Base-by-base conservation (phyloP, 37 sponge, comb jelly and placozoan genomes). In the Dysidea cf. avara region DNA sequence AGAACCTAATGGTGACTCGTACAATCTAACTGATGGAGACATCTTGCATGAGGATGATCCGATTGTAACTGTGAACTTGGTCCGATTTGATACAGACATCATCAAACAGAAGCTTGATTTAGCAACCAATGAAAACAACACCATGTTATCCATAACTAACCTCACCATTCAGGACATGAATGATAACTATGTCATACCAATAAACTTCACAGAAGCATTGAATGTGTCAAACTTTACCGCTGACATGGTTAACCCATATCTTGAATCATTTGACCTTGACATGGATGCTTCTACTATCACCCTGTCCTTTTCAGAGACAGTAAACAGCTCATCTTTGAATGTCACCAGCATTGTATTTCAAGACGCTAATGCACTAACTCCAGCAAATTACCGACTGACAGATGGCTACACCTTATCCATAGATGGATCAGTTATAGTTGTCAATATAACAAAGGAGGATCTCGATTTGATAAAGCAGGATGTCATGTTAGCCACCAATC, bases 241-340 rank as follows among this genome's bases (percentile, higher is more conserved):
- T 66, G 96, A 95, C 51, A 50, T 12, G 1, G 24, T 81, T 39
- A 39, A 40, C 32, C 96, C 96, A 29, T 72, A 65, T 22, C 70
- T 95, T 14, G 82, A 83, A 53, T 3, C 21, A 3, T 95, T 90
- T 57, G 75, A 83, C 31, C 20, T 95, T 14, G 89, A 95, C 49
- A 69, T 87, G 79, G 88, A 95, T 72, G 61, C 78, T 0, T 53
- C 81, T 1, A 81, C 70, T 32, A 47, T 95, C 35, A 84, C 80
- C n/a, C 75, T 95, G 14, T 81, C 51, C 57, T 95, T 95, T 86
- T 84, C 85, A 62, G 96, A 95, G 67, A 95, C 96, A 61, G 96
- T 95, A 29, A 90, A 95, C 65, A 57, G 73, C 20, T 34, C 32
- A 30, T 72, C 69, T n/a, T 62, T 95, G 0, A 39, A 58, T 43